A percentile compares a stretch with the other conserved stretches of the same genome.
phyloP scores from a whole-genome alignment of 2,888 invertebrate species.

The Saturnia pavonia region DNA sequence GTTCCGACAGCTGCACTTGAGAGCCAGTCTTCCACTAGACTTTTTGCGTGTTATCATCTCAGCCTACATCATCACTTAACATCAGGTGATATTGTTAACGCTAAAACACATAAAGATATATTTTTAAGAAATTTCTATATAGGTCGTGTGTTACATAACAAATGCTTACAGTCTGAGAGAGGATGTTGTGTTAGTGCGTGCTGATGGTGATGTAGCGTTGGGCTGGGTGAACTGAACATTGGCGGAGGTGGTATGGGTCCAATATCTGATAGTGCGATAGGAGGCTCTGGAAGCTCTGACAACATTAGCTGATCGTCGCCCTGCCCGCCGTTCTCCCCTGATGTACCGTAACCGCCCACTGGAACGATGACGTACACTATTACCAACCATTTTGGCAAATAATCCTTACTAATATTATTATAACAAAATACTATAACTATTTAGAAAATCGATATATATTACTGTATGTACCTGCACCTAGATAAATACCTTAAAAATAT shows the following conservation, averaged over 20 bases:
- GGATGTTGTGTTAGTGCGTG: conserved; percentile 51
- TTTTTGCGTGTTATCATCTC: too few relatives aligned
- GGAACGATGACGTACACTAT: conserved; percentile 37
- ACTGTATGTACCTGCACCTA: too few relatives aligned
- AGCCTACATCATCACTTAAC: too few relatives aligned
- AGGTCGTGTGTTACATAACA: too few relatives aligned
- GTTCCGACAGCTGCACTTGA: too few relatives aligned
- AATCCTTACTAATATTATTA: neutral
- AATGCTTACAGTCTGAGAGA: conserved; percentile 68
- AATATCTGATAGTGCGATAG: conserved; percentile 95
- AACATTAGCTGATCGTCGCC: conserved; percentile 84
- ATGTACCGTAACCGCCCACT: conserved; percentile 82
- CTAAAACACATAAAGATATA: too few relatives aligned
- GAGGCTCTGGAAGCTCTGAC: conserved; percentile 94
- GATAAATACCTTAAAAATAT: too few relatives aligned
- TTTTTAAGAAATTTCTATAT: too few relatives aligned
- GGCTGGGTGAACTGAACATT: conserved; percentile 96
- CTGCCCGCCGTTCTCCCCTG: conserved; percentile 51
- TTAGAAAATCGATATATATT: too few relatives aligned
- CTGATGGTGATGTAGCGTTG: conserved; percentile 73
- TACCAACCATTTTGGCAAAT: neutral
- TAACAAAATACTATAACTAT: neutral
- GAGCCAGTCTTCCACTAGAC: too few relatives aligned
- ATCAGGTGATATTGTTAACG: too few relatives aligned
- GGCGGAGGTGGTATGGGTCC: conserved; percentile 97